Evolutionary conservation across 2,113 vertebrate species (phyloP), one percentile per base, ranked within the genome.

Genomic region (Macaca mulatta): DNA sequence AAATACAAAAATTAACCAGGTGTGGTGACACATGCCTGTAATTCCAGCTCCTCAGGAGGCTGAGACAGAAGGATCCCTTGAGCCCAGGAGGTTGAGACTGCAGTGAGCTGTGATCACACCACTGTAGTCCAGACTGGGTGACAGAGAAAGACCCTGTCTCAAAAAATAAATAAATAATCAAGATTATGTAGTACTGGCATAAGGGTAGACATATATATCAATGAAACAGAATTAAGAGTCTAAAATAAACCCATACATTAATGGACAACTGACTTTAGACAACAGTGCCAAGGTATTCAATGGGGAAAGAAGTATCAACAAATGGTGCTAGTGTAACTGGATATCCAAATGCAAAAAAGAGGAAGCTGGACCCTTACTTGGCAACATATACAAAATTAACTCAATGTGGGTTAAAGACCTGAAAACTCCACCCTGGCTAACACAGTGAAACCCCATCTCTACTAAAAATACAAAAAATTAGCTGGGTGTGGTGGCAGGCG

Each of bases 401-500:
- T 80, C 45, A 32, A 30, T 32, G 11, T 38, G 38, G 48, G 22
- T 84, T 80, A 84, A 40, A 45, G 45, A 45, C 45, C 25, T 35
- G 61, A 64, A 32, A 64, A 30, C 61, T 64, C 67, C 32, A 69
- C 13, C 67, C 67, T 69, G 67, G 67, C 14, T 13, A 69, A 69
- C 67, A 35, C 6, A 6, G 67, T 35, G 16, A 69, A 18, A n/a
- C 32, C 32, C 7, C 67, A 0, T 35, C 13, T 69, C 32, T 69
- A 35, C 67, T 17, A 69, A 69, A 69, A 69, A 35, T 18, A 69
- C 30, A 69, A 69, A 27, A 35, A 69, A 69, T 69, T 35, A 69
- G 16, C 32, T 4, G 32, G 32, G 16, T 13, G 6, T n/a, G 67
- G 67, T 69, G 32, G 67, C 0, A 6, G 1, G 3, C 14, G 0